Evolutionary conservation across 2,113 vertebrate species (phyloP).

Genomic region (Syrmaticus mikado): DNA sequence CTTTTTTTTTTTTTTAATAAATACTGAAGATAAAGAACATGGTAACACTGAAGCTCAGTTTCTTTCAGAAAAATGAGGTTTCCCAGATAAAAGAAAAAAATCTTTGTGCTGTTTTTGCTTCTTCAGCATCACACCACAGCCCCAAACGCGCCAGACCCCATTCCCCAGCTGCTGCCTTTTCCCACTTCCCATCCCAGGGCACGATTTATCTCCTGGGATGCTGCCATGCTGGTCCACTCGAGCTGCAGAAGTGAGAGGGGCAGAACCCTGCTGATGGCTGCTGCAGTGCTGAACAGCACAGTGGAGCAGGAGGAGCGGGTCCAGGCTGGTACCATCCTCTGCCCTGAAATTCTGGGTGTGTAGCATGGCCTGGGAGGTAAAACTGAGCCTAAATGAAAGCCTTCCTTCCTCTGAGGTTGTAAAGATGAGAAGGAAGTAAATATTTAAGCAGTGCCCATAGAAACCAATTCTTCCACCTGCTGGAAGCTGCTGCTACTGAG

Average conservation of each 20-base stretch:
- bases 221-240: not conserved
- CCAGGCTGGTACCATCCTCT: not conserved
- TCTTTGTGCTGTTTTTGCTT: not conserved
- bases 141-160: not conserved
- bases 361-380: not conserved
- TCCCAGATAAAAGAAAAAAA: not conserved
- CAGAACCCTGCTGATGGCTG: not conserved
- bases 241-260: too few relatives aligned
- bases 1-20: not conserved
- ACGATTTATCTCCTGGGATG: not conserved
- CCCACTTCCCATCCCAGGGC: not conserved
- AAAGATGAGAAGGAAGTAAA: not conserved
- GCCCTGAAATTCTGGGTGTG: not conserved
- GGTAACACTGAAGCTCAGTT: not conserved
- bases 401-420: not conserved
- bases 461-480: not conserved
- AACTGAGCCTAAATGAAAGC: not conserved
- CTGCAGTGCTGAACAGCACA: not conserved
- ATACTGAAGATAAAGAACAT: not conserved
- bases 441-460: not conserved
- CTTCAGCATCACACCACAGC: not conserved
- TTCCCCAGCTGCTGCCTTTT: not conserved
- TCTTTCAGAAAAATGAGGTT: not conserved
- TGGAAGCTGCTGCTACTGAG: not conserved
- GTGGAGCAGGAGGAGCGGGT: not conserved